Evolutionary conservation across 2,888 invertebrate genomes (phyloP).

Genomic region (Scaptomyza reducta): DNA sequence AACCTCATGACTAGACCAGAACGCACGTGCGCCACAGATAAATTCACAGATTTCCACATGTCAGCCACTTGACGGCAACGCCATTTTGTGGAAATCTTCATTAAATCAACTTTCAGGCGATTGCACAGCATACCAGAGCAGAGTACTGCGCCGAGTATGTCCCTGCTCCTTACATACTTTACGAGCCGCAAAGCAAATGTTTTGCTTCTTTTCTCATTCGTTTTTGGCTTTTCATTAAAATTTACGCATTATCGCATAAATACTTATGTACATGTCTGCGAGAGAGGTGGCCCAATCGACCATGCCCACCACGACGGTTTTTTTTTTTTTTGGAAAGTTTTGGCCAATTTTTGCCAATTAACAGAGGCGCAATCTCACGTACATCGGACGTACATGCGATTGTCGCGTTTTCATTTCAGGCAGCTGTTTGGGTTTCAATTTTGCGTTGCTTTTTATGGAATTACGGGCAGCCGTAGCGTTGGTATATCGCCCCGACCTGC

Average conservation of each 20-base stretch:
- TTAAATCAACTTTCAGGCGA: slow-evolving; percentile 78
- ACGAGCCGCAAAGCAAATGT: slow-evolving; percentile 64
- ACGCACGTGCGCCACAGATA: slow-evolving; percentile 50
- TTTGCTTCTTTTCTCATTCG: slow-evolving; percentile 17
- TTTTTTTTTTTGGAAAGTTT: slow-evolving; percentile 22
- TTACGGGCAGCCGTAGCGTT: slow-evolving; percentile 47
- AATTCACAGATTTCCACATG: slow-evolving; percentile 62
- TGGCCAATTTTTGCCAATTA: slow-evolving; percentile 78
- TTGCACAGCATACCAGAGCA: slow-evolving; percentile 54
- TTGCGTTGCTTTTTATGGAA: slow-evolving; percentile 65
- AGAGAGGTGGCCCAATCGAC: slow-evolving; percentile 6
- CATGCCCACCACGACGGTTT: not conserved
- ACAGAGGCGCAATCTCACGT: slow-evolving; percentile 74
- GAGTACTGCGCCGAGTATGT: not conserved
- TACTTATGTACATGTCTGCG: slow-evolving; percentile 60
- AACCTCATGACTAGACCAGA: slow-evolving; percentile 29
- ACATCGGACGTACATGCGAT: slow-evolving; percentile 79
- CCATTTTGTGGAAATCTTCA: slow-evolving; percentile 76
- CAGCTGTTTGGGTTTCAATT: slow-evolving; percentile 65
- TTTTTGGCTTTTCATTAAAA: slow-evolving; percentile 71
- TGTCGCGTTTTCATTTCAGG: slow-evolving; percentile 48
- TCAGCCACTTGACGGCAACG: slow-evolving; percentile 48
- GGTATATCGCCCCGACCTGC: slow-evolving; percentile 44
- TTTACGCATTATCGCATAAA: slow-evolving; percentile 78
- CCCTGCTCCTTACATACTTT: slow-evolving; percentile 44